Base-by-base conservation (phyloP, 1,140 invertebrate species). In the Aradophagus sp. region DNA sequence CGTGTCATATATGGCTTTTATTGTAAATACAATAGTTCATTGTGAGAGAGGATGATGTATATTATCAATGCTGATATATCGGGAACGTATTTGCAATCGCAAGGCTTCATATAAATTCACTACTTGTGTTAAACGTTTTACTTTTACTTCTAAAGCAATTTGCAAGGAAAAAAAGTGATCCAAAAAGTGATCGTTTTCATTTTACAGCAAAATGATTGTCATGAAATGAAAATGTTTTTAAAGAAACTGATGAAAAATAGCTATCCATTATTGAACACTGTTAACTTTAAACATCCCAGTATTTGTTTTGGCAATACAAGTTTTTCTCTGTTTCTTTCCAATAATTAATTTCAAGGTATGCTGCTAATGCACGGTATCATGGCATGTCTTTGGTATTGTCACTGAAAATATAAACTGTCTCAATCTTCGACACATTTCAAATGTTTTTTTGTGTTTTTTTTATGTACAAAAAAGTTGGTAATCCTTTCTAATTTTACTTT, bases 321-420 rank as follows among this genome's bases (percentile, higher is more conserved):
- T 38, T 58, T 65, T 47, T n/a, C 36, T 47, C 26, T 45, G 26
- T 59, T 42, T 52, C 34, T 56, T 67, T 56, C n/a, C 45, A 29
- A 42, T 52, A 38, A 55, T 42, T 61, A 23, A 66, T 53, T 68
- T 58, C 44, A 67, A 69, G 65, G 67, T 78, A 78, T 78, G 77
- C 68, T 74, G 75, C 68, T 76, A 77, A 76, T 79, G 77, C 80
- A 81, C 78, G 80, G 77, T 74, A 77, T 79, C 72, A 77, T 73
- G 53, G 76, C 78, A 81, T 80, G 78, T 69, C 66, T 68, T 67
- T 73, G 58, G 58, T 67, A 68, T 73, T 73, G 44, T 73, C 63
- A 66, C 63, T 63, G 15, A 66, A 58, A 62, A 62, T 70, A 59
- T 47, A 63, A 67, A 58, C 16, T 61, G 47, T 44, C 32, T 56